These are phyloP conservation scores for Drosophila tropicalis DNA, from an alignment of 1,140 invertebrate genomes.

Conservation along the genomic window DNA sequence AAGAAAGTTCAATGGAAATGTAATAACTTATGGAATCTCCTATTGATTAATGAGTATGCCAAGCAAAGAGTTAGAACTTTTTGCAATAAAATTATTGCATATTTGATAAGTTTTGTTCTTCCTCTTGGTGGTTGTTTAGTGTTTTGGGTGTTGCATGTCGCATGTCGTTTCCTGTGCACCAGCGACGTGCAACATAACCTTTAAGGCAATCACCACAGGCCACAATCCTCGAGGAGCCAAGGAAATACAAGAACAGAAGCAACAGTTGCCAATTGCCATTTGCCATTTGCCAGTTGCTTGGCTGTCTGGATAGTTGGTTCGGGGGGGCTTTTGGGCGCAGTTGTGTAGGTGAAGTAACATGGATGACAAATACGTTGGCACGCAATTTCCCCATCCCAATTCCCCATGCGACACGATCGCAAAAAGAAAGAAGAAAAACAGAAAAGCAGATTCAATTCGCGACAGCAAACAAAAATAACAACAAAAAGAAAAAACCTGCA, in stretches of 20 bases:
- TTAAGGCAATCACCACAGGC: constrained; percentile 53
- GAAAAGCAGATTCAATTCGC: constrained; percentile 20
- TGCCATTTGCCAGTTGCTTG: background rate
- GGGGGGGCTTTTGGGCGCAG: constrained; percentile 11
- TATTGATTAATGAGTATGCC: background rate
- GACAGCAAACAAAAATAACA: constrained; percentile 1
- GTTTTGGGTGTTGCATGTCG: constrained; percentile 30
- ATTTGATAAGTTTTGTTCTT: constrained; percentile 5
- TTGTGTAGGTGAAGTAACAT: constrained; percentile 39
- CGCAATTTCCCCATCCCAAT: constrained; percentile 38
- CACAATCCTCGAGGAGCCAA: background rate
- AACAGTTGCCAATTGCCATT: constrained; percentile 1
- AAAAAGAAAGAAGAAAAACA: constrained; percentile 26
- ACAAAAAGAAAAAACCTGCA: constrained; percentile 3
- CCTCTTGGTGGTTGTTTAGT: constrained; percentile 25
- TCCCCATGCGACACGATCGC: constrained; percentile 1
- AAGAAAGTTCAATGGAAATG: too few species aligned
- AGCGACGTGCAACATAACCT: constrained; percentile 75
- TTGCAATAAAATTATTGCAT: background rate
- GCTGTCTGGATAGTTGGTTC: background rate
- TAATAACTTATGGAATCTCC: too few species aligned
- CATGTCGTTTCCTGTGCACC: constrained; percentile 44
- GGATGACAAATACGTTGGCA: constrained; percentile 73
- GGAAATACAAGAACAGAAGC: constrained; percentile 5
- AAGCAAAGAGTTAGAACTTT: background rate